Conservation (phyloP, 2,797 vertebrate genomes). For the Limnodromus scolopaceus region DNA sequence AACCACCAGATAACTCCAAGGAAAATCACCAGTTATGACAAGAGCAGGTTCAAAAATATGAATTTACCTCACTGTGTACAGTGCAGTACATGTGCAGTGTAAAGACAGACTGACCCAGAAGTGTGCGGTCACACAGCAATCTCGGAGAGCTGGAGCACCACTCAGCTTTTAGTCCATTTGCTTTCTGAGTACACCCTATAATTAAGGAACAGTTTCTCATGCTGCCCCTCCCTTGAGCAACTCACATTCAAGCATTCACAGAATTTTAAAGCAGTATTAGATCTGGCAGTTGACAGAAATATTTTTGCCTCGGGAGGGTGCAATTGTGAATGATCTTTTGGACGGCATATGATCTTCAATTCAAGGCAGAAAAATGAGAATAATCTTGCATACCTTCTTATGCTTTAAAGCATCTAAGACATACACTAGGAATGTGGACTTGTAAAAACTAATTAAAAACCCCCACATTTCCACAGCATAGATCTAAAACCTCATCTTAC, state of each 20-base stretch:
- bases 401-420: background rate
- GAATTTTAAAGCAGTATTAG: constrained; percentile 56
- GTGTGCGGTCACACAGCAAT: background rate
- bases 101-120: background rate
- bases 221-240: constrained; percentile 68
- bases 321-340: background rate
- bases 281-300: constrained; percentile 40
- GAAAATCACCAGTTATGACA: background rate
- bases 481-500: background rate
- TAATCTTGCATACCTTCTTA: background rate
- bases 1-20: background rate
- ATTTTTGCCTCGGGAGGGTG: background rate
- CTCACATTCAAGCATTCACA: constrained; percentile 43
- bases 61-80: background rate
- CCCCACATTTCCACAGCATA: background rate
- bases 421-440: background rate
- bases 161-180: constrained; percentile 28
- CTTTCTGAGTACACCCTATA: constrained; percentile 69
- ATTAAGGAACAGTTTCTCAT: constrained; percentile 71
- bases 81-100: background rate
- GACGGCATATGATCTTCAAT: background rate
- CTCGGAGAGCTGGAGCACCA: constrained; percentile 44
- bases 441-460: background rate
- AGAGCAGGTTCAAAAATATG: background rate
- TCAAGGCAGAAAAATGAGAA: background rate